These are phyloP conservation scores for Amblyopsis rosae DNA, from an alignment of 2,113 vertebrate genomes.

Conservation along the genomic window DNA sequence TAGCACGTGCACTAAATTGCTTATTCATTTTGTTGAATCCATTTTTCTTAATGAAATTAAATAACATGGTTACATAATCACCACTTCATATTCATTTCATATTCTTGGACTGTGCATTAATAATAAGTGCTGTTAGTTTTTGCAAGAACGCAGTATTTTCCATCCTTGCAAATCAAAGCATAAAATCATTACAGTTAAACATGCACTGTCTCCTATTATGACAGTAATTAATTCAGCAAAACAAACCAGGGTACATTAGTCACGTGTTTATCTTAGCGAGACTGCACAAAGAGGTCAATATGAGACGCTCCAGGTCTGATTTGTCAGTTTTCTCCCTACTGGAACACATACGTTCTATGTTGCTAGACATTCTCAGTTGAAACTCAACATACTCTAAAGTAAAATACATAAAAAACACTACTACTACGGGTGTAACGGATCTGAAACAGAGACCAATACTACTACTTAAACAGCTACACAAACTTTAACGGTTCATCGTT, in stretches of 20 bases:
- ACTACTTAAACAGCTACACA: too few species aligned
- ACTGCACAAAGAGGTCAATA: constrained; percentile 43
- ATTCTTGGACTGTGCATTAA: constrained; percentile 25
- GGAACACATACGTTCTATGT: not conserved
- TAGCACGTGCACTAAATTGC: too few species aligned
- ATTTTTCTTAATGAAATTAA: too few species aligned
- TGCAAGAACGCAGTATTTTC: constrained; percentile 22
- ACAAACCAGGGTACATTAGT: constrained; percentile 39
- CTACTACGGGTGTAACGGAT: too few species aligned
- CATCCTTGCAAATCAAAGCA: constrained; percentile 29
- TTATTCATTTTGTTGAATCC: too few species aligned
- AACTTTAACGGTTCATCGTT: too few species aligned
- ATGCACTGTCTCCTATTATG: constrained; percentile 22
- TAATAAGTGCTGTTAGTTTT: not conserved
- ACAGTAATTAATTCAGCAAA: constrained; percentile 48
- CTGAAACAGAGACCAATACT: too few species aligned
- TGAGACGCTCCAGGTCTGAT: constrained; percentile 19
- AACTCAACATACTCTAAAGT: constrained; percentile 2
- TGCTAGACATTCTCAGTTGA: constrained; percentile 35
- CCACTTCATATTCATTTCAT: constrained; percentile 23
- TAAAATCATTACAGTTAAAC: constrained; percentile 45
- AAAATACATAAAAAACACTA: constrained; percentile 9
- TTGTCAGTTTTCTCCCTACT: too few species aligned
- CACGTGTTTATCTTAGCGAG: constrained; percentile 24
- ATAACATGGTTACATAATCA: constrained; percentile 2